These are phyloP conservation scores for Temnothorax curvispinosus DNA, from an alignment of 1,140 invertebrate genomes.

Conservation along the genomic window DNA sequence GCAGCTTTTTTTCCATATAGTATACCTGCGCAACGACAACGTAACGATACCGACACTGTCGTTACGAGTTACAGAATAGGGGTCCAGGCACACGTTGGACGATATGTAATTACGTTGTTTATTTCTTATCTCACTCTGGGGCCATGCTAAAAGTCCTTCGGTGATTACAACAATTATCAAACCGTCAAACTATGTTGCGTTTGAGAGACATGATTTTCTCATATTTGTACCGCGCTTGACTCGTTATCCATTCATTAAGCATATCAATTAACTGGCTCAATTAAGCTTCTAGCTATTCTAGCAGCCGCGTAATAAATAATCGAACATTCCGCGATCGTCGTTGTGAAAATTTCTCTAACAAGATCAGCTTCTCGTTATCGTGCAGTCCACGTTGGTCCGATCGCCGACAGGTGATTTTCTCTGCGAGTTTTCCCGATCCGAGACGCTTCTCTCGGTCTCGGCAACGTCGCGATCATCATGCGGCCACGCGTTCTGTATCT, in stretches of 20 bases:
- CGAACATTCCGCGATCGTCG: constrained; percentile 8
- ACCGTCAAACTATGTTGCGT: constrained; percentile 4
- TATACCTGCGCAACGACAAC: too few species aligned
- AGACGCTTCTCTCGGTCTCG: neutral
- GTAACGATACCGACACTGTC: too few species aligned
- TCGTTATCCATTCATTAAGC: neutral
- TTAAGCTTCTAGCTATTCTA: constrained; percentile 40
- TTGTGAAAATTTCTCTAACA: constrained; percentile 13
- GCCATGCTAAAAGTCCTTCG: neutral
- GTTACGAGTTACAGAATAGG: too few species aligned
- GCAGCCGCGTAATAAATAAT: constrained; percentile 43
- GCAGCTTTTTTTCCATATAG: too few species aligned
- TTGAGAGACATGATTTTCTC: neutral
- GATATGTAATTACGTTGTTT: constrained; percentile 20
- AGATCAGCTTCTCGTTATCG: constrained; percentile 56
- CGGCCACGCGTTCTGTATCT: constrained; percentile 69
- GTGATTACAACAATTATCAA: neutral
- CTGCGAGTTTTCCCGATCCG: neutral
- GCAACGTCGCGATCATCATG: constrained; percentile 14
- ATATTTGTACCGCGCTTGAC: neutral
- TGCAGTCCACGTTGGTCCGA: neutral
- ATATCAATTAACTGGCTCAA: constrained; percentile 26
- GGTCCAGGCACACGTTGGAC: constrained; percentile 65
- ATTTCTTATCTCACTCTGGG: neutral
- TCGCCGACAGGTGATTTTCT: neutral